Conservation (phyloP, 1,140 invertebrate species). For the Ceratosolen solmsi region DNA sequence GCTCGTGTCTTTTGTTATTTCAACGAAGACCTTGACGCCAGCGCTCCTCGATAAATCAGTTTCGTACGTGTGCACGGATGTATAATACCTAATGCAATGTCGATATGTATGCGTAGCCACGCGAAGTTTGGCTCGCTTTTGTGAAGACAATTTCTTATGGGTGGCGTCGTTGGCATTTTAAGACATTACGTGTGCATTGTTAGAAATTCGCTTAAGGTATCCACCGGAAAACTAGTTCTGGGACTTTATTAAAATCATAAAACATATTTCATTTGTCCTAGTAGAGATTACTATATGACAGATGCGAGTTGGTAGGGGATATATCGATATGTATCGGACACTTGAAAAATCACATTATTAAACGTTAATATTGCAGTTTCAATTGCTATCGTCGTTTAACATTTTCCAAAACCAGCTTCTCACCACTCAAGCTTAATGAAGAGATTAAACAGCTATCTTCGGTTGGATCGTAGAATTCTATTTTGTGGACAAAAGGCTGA, state of each 20-base stretch:
- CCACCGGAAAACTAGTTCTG: neutral
- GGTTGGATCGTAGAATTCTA: no score
- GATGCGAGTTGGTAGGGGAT: no score
- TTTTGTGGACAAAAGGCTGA: no score
- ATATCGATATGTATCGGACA: no score
- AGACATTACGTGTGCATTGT: conserved; percentile 3
- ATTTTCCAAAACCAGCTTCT: no score
- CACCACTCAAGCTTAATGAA: no score
- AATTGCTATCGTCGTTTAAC: no score
- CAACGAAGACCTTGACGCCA: neutral
- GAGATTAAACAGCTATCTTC: no score
- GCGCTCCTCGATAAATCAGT: conserved; percentile 15
- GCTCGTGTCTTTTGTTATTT: conserved; percentile 39
- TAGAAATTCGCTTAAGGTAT: conserved; percentile 6
- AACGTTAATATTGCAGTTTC: no score
- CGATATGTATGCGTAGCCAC: neutral
- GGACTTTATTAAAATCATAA: neutral
- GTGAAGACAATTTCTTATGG: neutral
- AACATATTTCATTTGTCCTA: neutral
- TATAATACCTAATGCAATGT: conserved; percentile 16
- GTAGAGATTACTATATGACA: neutral
- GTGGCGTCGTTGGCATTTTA: neutral
- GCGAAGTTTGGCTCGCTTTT: neutral
- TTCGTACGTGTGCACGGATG: neutral
- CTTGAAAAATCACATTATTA: no score